phyloP scores from a whole-genome alignment of 2,113 vertebrate species.

The Trachemys scripta region DNA sequence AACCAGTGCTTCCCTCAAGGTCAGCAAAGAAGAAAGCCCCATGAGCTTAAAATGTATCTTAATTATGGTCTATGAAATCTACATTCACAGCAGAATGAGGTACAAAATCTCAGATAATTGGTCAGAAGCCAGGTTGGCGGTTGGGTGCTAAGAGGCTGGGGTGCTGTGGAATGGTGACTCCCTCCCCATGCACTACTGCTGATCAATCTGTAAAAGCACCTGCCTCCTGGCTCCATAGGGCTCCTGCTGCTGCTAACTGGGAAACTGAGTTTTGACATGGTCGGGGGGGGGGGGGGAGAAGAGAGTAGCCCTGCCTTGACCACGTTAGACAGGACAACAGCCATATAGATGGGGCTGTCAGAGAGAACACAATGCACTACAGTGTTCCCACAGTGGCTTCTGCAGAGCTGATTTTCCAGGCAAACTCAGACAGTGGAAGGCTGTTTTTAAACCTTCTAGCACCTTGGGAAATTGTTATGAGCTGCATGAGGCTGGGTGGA shows the following conservation, averaged over 20 bases:
- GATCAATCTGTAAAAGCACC: background rate
- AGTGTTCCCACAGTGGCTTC: background rate
- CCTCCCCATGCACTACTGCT: background rate
- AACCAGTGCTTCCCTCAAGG: constrained; percentile 35
- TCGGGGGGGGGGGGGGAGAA: fast-evolving
- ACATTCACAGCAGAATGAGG: background rate
- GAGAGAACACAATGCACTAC: background rate
- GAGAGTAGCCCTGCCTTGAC: background rate
- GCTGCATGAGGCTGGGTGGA: background rate
- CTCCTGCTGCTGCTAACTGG: background rate
- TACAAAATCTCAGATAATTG: background rate
- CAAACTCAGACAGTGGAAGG: background rate
- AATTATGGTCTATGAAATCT: background rate
- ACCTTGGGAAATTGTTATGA: background rate
- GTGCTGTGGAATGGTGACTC: background rate
- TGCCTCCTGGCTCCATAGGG: background rate
- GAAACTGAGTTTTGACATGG: background rate
- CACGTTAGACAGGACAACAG: background rate
- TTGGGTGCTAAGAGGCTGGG: background rate
- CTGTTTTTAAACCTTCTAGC: background rate
- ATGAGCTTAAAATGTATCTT: background rate
- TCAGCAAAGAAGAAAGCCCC: background rate
- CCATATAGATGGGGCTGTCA: background rate
- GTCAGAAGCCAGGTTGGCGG: background rate
- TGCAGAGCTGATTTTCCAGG: background rate